These are phyloP conservation scores for Diuraphis noxia DNA, from an alignment of 1,140 invertebrate species.

Conservation along the genomic window DNA sequence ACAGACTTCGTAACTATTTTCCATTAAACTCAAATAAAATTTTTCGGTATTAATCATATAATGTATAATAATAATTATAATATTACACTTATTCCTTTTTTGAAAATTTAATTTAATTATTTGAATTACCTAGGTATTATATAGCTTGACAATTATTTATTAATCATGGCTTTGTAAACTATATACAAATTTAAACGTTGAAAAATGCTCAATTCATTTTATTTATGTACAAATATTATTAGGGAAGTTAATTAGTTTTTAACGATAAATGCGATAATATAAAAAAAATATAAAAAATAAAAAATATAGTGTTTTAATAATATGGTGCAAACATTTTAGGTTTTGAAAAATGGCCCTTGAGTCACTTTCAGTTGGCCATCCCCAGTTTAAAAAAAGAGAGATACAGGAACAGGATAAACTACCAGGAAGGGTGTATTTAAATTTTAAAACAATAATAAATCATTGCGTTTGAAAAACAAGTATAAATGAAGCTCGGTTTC, in stretches of 20 bases:
- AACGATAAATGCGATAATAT: neutral
- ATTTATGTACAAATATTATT: neutral
- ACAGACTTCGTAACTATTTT: neutral
- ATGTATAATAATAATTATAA: too few species aligned
- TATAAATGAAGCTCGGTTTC: neutral
- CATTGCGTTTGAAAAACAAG: neutral
- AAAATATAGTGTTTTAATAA: conserved; percentile 4
- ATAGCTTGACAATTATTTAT: neutral
- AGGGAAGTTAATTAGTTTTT: neutral
- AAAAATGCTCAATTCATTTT: neutral
- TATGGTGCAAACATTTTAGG: neutral
- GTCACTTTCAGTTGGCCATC: neutral
- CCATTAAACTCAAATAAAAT: too few species aligned
- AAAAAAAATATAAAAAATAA: conserved; percentile 10
- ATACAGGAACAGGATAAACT: neutral
- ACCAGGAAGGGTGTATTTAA: neutral
- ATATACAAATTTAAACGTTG: neutral
- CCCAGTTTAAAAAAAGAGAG: neutral
- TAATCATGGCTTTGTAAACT: neutral
- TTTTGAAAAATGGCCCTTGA: neutral
- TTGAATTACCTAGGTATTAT: neutral
- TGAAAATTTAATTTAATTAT: neutral
- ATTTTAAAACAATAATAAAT: conserved; percentile 12
- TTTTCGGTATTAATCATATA: too few species aligned
- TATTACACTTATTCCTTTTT: too few species aligned